A percentile compares a stretch with the other conserved stretches of the same genome.
phyloP scores from a whole-genome alignment of 1,140 invertebrate species.

The Drosophila kurseongensis region DNA sequence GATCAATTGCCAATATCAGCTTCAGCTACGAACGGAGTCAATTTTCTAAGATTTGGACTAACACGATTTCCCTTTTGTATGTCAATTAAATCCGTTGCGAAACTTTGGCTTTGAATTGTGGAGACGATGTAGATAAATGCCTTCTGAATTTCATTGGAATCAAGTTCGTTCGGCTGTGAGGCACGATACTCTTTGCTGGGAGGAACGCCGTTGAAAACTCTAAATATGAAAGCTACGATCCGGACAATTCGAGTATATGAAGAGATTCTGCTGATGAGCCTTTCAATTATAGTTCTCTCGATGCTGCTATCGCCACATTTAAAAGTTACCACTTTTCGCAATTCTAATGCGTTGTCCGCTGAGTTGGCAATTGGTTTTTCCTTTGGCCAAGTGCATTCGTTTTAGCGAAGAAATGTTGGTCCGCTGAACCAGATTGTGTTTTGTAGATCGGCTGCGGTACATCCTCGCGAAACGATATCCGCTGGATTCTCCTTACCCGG shows the following conservation, averaged over 20 bases:
- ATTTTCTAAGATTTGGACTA: background rate
- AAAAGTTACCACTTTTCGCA: background rate
- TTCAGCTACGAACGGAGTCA: background rate
- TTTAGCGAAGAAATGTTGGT: background rate
- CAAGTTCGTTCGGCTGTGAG: background rate
- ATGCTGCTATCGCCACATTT: background rate
- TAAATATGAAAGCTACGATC: too few relatives aligned
- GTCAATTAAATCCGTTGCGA: slow-evolving; percentile 1
- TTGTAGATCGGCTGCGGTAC: too few relatives aligned
- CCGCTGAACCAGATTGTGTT: too few relatives aligned
- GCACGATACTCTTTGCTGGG: background rate
- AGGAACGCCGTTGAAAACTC: background rate
- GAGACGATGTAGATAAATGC: background rate
- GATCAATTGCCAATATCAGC: background rate
- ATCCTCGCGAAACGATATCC: too few relatives aligned
- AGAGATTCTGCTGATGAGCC: background rate
- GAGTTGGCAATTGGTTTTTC: background rate
- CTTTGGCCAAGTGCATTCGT: background rate
- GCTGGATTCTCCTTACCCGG: too few relatives aligned
- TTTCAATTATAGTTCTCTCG: background rate
- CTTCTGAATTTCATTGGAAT: slow-evolving; percentile 1
- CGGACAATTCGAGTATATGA: too few relatives aligned
- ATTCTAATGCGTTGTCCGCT: background rate
- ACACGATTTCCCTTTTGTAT: background rate
- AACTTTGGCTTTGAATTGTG: background rate